Evolutionary conservation across 2,888 invertebrate species (phyloP), one percentile per base, ranked within the genome.

Genomic region (Scrobipalpa atriplicella): DNA sequence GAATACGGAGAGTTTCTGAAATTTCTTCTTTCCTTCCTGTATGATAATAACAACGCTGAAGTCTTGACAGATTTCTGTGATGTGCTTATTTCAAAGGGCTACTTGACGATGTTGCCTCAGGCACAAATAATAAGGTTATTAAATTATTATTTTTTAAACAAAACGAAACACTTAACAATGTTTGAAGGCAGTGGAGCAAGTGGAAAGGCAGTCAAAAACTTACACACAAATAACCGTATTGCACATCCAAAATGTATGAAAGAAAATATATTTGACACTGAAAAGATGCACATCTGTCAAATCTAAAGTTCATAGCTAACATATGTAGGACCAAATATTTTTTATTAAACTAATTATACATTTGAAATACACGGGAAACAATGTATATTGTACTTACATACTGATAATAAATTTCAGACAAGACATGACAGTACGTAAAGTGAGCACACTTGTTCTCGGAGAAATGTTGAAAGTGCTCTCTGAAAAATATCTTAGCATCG

Each of bases 401-500:
- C 6, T 3, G 38, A 3, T 38, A 38, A 38, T 38, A 7, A 8
- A 38, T 81, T 81, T 54, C 73, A 92, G 91, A 72, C 82, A 86
- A 8, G 85, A 91, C 68, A 65, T 72, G 1, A 73, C 77, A 0
- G 75, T 91, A 0, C 86, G 90, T 2, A 91, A 90, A 80, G 72
- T 84, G 1, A 92, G 90, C 75, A 92, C 87, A 0, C 69, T 90
- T 43, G 80, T 92, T 7, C 74, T 92, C 1, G 89, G 89, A 1
- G 92, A 92, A 72, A 78, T 92, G 73, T 70, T 92, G 0, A 90
- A 90, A 73, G 81, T 80, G 0, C 71, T 92, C 13, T 79, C 91
- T 1, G 77, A 82, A 19, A 91, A 87, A 74, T 89, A 92, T 71
- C 76, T 92, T 0, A 79, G 75, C 38, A 71, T 84, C 0, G 73